Evolutionary conservation across 2,888 invertebrate genomes (phyloP).

Genomic region (Drosophila paranaensis): DNA sequence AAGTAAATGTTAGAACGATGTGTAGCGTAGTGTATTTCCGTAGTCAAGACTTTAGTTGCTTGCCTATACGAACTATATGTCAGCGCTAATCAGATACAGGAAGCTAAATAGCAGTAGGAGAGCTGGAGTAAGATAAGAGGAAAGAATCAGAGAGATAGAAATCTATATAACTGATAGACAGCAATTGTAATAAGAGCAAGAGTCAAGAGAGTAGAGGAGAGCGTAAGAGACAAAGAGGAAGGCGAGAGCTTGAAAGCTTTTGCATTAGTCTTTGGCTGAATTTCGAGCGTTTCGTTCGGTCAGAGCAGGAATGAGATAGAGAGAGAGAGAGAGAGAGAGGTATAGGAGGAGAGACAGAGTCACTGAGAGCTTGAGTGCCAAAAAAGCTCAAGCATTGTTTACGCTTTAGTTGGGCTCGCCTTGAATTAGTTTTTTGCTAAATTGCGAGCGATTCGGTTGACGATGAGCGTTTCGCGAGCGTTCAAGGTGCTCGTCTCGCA

Average conservation of each 20-base stretch:
- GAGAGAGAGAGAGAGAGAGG: too few species aligned
- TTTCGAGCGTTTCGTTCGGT: neutral
- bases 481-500: constrained; percentile 88
- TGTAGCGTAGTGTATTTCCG: neutral
- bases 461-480: constrained; percentile 61
- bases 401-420: neutral
- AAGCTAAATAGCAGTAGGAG: neutral
- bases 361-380: neutral
- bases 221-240: neutral
- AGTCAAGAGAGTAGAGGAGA: neutral
- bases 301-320: neutral
- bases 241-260: neutral
- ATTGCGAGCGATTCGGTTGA: neutral
- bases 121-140: neutral
- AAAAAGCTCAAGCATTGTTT: constrained; percentile 48
- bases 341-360: neutral
- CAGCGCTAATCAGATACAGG: neutral
- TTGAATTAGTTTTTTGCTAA: constrained; percentile 39
- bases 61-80: neutral
- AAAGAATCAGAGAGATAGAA: neutral
- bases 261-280: neutral
- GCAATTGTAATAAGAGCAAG: neutral
- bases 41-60: neutral
- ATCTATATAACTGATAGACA: neutral
- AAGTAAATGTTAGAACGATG: too few species aligned